Evolutionary conservation across 2,797 vertebrate genomes (phyloP), one percentile per base, ranked within the genome.

Genomic region (Sebastes kiyomatsui): DNA sequence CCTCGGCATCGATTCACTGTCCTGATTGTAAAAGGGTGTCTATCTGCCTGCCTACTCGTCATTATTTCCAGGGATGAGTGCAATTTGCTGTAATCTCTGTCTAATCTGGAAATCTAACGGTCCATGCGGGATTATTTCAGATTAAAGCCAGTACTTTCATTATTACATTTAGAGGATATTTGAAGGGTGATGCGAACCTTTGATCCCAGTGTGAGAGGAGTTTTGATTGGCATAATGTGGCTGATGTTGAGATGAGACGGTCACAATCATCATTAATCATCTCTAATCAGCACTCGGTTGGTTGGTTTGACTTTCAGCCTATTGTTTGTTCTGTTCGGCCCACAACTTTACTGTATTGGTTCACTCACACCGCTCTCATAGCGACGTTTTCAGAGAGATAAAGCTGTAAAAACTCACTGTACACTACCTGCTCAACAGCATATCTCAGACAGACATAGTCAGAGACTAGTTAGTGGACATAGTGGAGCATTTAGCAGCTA

Each of bases 81-180:
- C 79, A 74, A 25, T 90, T 82, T 81, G 67, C 71, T 75, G 13
- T 95, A 93, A 94, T 94, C 92, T 88, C 86, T 61, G 62, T 61
- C 27, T 94, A 90, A 94, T 93, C 93, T 91, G 75, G 28, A 61
- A 77, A 75, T 80, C 69, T 61, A 55, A 66, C 52, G 64, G 67
- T 4, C 52, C 52, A 3, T 7, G 3, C 13, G 33, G 87, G 93
- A 94, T 94, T 94, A 88, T 87, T 77, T 70, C 72, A 85, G 93
- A 94, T 93, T 92, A 93, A 77, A 83, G 9, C 59, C 22, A 10
- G 61, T 58, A 14, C 85, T 90, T 72, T 77, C 28, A 35, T 73
- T 59, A 93, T 90, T 91, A 56, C 10, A 83, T 92, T 80, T 83
- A 54, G 74, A 91, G 74, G 88, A 74, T 66, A 60, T 20, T 68